Evolutionary conservation across 1,140 invertebrate genomes (phyloP).

Genomic region (Drosophila nikananu): DNA sequence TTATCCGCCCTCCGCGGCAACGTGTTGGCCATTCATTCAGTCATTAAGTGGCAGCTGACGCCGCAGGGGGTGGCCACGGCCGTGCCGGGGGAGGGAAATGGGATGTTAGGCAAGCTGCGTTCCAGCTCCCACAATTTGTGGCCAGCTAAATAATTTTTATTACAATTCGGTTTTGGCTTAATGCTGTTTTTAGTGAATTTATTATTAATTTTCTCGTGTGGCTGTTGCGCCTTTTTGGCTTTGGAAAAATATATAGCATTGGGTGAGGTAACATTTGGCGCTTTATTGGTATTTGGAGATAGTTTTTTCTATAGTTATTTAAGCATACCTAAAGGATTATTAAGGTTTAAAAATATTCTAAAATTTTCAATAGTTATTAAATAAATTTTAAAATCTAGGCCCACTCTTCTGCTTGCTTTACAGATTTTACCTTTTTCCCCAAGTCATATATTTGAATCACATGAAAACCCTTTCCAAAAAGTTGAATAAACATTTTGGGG

Average conservation of each 20-base stretch:
- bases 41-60: slow-evolving; percentile 76
- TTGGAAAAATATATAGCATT: not conserved
- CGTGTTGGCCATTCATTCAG: slow-evolving; percentile 75
- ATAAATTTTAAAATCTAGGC: not conserved
- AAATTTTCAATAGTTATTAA: not conserved
- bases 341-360: not conserved
- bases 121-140: slow-evolving; percentile 64
- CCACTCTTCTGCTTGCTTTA: not conserved
- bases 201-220: slow-evolving; percentile 66
- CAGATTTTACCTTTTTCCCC: not conserved
- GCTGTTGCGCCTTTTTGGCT: not conserved
- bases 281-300: not conserved
- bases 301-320: not conserved
- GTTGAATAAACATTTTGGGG: not conserved
- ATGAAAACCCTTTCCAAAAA: too few species aligned
- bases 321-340: not conserved
- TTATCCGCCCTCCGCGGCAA: slow-evolving; percentile 31
- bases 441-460: not conserved
- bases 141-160: slow-evolving; percentile 80
- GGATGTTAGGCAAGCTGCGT: slow-evolving; percentile 19
- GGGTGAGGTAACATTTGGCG: slow-evolving; percentile 6
- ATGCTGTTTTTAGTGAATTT: slow-evolving; percentile 50
- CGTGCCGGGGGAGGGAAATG: not conserved
- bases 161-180: slow-evolving; percentile 63
- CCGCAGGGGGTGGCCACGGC: slow-evolving; percentile 57